Conservation (phyloP, 1,140 invertebrate species). For the Coenobita brevimanus region DNA sequence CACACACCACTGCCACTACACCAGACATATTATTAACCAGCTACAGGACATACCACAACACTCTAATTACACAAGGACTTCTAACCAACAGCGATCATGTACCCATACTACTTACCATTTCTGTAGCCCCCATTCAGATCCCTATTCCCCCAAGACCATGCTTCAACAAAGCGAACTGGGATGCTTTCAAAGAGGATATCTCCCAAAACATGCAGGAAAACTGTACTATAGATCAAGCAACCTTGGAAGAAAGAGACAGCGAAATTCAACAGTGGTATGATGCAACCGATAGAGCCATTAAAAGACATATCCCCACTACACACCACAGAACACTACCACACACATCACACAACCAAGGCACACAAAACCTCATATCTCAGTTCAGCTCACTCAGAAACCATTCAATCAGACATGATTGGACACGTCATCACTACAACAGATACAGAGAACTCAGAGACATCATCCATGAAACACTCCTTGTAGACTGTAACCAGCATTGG, state of each 20-base stretch:
- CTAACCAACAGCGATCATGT: neutral
- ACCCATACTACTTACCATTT: neutral
- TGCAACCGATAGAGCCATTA: neutral
- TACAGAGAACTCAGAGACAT: too few species aligned
- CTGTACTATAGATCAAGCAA: neutral
- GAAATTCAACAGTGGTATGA: neutral
- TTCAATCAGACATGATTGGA: too few species aligned
- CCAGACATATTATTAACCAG: too few species aligned
- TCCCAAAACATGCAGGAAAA: neutral
- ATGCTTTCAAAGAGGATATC: neutral
- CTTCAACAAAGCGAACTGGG: neutral
- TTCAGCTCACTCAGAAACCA: too few species aligned
- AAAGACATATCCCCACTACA: too few species aligned
- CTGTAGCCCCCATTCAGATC: neutral
- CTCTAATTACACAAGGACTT: neutral
- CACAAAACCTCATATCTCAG: too few species aligned
- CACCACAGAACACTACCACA: neutral
- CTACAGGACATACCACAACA: constrained; percentile 19
- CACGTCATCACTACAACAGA: too few species aligned
- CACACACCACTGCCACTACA: too few species aligned
- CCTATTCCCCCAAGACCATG: neutral
- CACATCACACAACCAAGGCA: too few species aligned
- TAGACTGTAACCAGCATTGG: too few species aligned
- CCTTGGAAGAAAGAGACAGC: neutral
- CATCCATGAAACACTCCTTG: too few species aligned